Conservation (phyloP, 2,888 invertebrate species). For the Plagiodera versicolora region DNA sequence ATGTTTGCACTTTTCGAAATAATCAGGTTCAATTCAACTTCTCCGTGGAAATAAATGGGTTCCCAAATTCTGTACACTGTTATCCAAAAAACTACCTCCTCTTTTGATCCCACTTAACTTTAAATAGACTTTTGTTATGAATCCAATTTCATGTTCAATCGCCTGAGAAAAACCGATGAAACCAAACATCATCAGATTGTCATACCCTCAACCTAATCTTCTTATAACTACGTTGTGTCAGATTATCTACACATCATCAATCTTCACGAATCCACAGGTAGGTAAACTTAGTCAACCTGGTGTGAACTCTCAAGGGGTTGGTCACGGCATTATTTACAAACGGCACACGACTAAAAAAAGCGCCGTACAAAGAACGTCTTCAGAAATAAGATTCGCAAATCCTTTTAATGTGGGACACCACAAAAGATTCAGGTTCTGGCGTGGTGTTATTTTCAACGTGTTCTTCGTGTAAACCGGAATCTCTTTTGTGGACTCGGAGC, state of each 20-base stretch:
- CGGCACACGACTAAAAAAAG: background rate
- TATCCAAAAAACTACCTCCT: no score
- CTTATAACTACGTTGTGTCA: background rate
- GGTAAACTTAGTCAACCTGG: background rate
- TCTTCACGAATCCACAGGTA: background rate
- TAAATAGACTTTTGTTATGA: no score
- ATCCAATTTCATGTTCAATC: no score
- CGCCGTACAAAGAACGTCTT: background rate
- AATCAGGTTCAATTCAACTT: no score
- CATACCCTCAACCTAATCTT: background rate
- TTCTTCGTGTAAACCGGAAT: background rate
- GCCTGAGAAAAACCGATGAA: no score
- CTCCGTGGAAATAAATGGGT: no score
- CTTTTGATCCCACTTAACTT: no score
- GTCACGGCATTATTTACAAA: background rate
- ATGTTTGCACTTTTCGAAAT: no score
- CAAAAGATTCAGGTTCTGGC: background rate
- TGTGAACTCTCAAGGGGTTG: background rate
- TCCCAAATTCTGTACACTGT: no score
- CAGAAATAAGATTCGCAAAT: background rate
- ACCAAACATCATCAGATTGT: no score
- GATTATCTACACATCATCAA: background rate
- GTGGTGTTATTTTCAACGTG: background rate
- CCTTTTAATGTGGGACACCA: background rate
- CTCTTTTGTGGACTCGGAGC: constrained; percentile 4